Base-by-base conservation (phyloP, 2,888 invertebrate species). In the Dione vanillae region DNA sequence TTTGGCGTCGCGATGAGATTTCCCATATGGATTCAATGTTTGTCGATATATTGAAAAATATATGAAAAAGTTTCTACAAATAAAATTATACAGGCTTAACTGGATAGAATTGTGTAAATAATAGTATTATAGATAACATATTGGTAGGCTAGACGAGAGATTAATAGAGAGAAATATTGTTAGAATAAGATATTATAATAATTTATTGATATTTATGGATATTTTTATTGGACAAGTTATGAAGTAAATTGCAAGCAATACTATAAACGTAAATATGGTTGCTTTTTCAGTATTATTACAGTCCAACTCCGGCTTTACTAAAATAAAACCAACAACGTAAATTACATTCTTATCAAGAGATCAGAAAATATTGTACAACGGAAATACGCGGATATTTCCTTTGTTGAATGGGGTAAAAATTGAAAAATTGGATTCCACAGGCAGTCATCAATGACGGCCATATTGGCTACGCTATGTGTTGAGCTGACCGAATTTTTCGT, bases 1-100 rank as follows among this genome's bases (percentile, higher is more conserved):
- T 87, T 84, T 69, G 79, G 83, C 78, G 79, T 74, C 78, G 80
- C 80, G 82, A 76, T 79, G 74, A 84, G 88, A 90, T 89, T 90
- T 90, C 90, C 89, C 89, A 78, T 58, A 85, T 78, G 89, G 71
- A 78, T 86, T 85, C 78, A 76, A 78, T 83, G 82, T 80, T 82
- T 47, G 67, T 79, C 74, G 70, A 77, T 73, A 75, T 78, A 75
- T 77, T 76, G 72, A 75, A 71, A 75, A 74, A 74, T 65, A 72
- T 66, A 74, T 56, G 67, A 78, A 80, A 70, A 59, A 65, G 61
- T 65, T 69, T 65, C 65, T 54, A 47, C 45, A 54, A 19, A 70
- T 62, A 19, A 45, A 51, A 67, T 70, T 70, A 66, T 52, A 54
- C 47, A 40, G n/a, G 35, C 47, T 64, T 47, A 51, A 64, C 64